Base-by-base conservation (phyloP, 2,888 invertebrate species). In the Zele albiditarsus region DNA sequence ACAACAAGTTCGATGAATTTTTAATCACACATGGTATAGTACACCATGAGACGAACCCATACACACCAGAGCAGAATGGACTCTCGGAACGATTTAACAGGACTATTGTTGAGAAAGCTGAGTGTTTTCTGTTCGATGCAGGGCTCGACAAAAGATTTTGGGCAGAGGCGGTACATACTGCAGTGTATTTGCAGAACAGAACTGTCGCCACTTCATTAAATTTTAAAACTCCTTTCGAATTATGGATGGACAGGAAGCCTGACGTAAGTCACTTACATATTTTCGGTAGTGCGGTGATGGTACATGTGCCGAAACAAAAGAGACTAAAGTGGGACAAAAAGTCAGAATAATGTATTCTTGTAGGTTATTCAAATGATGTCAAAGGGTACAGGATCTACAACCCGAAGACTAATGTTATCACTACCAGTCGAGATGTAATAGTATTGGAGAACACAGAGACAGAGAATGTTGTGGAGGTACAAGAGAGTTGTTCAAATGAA, bases 271-370 rank as follows among this genome's bases (percentile, higher is more conserved):
- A 85, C 20, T 69, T 89, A 25, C 79, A 82, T 62, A 80, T 84
- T 31, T 90, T 90, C 84, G 90, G 89, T 20, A 80, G 80, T 20
- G 71, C 82, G 71, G 84, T 84, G 14, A 83, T 83, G 78, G 82
- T 82, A n/a, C 86, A 88, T 74, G 78, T 88, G 62, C 86, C 88
- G 0, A 84, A 87, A 77, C 81, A 87, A 73, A 73, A 74, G 16
- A 65, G 76, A 16, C 77, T 70, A 25, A 79, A 81, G 73, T 75
- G 70, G 72, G 79, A 79, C 33, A 66, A 28, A 53, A 77, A 73
- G 27, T 38, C 77, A 1, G 66, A 71, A 58, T 20, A 67, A 25
- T 31, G 57, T 38, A 69, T 81, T 10, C 77, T 81, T 27, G 71
- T 80, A 0, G 79, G 81, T 0, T 80, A 80, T 66, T 33, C 71